Evolutionary conservation across 2,888 invertebrate genomes (phyloP).

Genomic region (Papilio protenor): DNA sequence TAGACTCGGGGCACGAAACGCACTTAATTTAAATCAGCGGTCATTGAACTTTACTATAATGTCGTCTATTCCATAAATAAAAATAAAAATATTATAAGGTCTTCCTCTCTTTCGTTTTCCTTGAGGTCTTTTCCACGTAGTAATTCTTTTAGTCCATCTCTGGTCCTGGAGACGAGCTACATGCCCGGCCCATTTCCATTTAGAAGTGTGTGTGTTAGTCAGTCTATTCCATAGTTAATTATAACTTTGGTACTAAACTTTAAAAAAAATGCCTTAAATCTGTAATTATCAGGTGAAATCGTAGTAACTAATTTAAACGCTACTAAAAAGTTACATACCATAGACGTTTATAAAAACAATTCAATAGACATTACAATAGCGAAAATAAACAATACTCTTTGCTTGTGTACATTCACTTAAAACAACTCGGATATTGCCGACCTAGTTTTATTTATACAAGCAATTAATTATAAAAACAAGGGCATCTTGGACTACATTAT

Average conservation of each 20-base stretch:
- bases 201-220: too few relatives aligned
- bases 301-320: too few relatives aligned
- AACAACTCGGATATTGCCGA: not conserved
- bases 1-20: not conserved
- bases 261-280: too few relatives aligned
- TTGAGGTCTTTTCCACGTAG: too few relatives aligned
- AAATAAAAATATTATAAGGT: too few relatives aligned
- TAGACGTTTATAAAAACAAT: not conserved
- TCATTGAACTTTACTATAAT: not conserved
- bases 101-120: too few relatives aligned
- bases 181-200: too few relatives aligned
- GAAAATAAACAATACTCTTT: not conserved
- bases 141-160: too few relatives aligned
- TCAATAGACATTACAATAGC: not conserved
- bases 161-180: too few relatives aligned
- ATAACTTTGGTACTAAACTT: too few relatives aligned
- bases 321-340: not conserved
- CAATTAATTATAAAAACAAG: constrained; percentile 18
- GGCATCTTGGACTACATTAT: constrained; percentile 4
- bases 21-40: constrained; percentile 14
- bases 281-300: too few relatives aligned
- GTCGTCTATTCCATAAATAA: too few relatives aligned
- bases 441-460: constrained; percentile 16
- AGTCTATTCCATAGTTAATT: not conserved
- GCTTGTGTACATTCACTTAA: not conserved